Evolutionary conservation across 2,888 invertebrate species (phyloP).

Genomic region (Calliscelio sp.): DNA sequence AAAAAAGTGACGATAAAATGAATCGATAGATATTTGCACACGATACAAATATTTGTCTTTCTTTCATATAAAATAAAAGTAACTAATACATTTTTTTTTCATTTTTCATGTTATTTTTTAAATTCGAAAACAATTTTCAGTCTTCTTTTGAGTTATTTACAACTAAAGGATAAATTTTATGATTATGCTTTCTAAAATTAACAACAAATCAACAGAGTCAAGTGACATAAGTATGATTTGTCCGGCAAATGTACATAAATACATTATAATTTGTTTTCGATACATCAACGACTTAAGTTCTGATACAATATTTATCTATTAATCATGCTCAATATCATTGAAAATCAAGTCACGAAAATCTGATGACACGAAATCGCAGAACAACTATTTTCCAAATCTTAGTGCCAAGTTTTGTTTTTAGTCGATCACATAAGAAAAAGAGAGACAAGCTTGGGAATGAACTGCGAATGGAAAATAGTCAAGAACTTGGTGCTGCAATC

Average conservation of each 20-base stretch:
- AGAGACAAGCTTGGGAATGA: too few relatives aligned
- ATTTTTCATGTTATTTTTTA: too few relatives aligned
- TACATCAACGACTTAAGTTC: conserved; percentile 20
- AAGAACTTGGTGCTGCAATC: conserved; percentile 21
- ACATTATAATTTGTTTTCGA: conserved; percentile 14
- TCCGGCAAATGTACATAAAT: conserved; percentile 21
- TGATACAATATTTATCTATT: conserved; percentile 12
- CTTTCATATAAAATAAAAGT: too few relatives aligned
- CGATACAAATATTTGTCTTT: too few relatives aligned
- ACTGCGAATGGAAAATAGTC: background rate
- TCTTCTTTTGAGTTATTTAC: conserved; percentile 13
- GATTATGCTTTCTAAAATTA: background rate
- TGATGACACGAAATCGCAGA: conserved; percentile 25
- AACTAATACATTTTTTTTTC: too few relatives aligned
- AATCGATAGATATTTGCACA: background rate
- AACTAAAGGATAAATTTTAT: conserved; percentile 14
- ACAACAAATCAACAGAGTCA: conserved; percentile 29
- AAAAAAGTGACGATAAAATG: background rate
- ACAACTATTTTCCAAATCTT: conserved; percentile 10
- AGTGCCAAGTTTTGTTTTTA: background rate
- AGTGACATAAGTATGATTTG: conserved; percentile 20
- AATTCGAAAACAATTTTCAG: conserved; percentile 16
- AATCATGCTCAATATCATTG: conserved; percentile 20
- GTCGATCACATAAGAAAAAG: too few relatives aligned
- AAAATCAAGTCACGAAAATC: background rate